These are phyloP conservation scores for Heliconius erato DNA, from an alignment of 2,888 invertebrate genomes.

Conservation along the genomic window DNA sequence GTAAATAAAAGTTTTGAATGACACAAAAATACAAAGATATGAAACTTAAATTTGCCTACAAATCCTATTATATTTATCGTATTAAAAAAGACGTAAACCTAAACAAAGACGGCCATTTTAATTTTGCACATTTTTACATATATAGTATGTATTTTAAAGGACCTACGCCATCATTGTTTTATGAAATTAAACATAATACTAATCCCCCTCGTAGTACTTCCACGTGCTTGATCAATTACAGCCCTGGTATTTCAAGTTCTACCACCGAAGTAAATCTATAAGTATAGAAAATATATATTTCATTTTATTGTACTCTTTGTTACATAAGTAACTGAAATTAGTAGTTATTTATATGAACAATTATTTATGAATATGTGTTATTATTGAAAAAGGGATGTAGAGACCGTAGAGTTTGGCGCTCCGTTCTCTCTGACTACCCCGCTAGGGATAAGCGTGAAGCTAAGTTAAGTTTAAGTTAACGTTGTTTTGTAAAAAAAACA, in stretches of 20 bases:
- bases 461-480: too few species aligned
- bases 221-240: slow-evolving; percentile 30
- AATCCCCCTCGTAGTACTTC: slow-evolving; percentile 9
- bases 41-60: too few species aligned
- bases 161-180: not conserved
- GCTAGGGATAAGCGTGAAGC: too few species aligned
- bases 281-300: not conserved
- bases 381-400: too few species aligned
- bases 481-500: too few species aligned
- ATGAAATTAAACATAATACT: slow-evolving; percentile 1
- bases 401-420: too few species aligned
- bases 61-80: too few species aligned
- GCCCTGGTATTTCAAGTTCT: slow-evolving; percentile 3
- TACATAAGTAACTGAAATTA: too few species aligned
- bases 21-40: too few species aligned
- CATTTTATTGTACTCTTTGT: too few species aligned
- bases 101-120: not conserved
- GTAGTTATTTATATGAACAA: not conserved
- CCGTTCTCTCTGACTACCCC: too few species aligned
- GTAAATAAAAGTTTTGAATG: too few species aligned
- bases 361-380: not conserved
- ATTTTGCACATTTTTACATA: not conserved
- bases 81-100: not conserved
- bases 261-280: not conserved
- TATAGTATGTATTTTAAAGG: not conserved